Conservation (phyloP, 2,797 vertebrate genomes). For the Dromococcyx pavoninus region DNA sequence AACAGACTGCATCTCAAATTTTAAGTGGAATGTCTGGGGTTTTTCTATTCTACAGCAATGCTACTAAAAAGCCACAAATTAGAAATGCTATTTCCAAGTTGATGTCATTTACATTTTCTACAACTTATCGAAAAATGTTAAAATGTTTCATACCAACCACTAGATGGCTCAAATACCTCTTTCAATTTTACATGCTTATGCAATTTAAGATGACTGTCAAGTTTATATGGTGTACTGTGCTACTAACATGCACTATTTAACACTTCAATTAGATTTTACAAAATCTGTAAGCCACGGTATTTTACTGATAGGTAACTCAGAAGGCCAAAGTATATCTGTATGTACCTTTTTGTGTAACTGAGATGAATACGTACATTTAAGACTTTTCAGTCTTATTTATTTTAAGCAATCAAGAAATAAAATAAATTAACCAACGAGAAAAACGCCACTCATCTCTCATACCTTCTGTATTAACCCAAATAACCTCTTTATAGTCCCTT, state of each 20-base stretch:
- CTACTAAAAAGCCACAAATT: neutral
- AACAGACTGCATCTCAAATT: neutral
- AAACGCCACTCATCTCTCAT: neutral
- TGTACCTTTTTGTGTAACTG: neutral
- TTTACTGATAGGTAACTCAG: neutral
- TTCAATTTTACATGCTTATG: neutral
- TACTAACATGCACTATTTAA: neutral
- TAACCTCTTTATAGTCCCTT: neutral
- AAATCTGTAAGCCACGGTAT: neutral
- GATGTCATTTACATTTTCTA: neutral
- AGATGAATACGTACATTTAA: neutral
- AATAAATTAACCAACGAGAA: neutral
- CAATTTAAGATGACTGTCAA: neutral
- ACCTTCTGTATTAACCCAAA: neutral
- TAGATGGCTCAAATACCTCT: constrained; percentile 66
- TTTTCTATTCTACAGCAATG: neutral
- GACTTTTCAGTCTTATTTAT: neutral
- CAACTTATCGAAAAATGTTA: neutral
- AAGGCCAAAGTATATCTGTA: neutral
- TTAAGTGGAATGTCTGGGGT: accelerated
- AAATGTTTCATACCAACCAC: constrained; percentile 53
- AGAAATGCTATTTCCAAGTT: neutral
- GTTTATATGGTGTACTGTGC: neutral
- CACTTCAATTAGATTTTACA: neutral
- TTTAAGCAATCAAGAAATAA: neutral